Conservation (phyloP, 2,888 invertebrate genomes). For the Tineola bisselliella region DNA sequence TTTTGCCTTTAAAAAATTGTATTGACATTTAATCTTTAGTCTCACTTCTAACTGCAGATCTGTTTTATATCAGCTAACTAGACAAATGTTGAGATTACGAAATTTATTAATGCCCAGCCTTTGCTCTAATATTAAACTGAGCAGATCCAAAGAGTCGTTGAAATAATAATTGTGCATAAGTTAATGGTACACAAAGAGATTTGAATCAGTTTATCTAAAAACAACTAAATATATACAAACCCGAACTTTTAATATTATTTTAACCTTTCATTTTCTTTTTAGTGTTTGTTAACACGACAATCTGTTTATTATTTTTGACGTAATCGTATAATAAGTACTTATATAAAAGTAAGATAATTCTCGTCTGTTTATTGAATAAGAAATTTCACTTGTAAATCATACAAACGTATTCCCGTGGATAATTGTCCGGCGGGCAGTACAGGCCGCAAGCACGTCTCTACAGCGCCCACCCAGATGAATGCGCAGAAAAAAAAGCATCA, state of each 20-base stretch:
- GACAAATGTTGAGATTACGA: constrained; percentile 1
- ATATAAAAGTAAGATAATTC: no score
- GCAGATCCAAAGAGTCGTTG: constrained; percentile 3
- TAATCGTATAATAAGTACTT: neutral
- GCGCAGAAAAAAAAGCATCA: constrained; percentile 45
- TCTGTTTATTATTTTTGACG: constrained; percentile 12
- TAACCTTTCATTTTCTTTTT: neutral
- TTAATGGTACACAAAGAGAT: neutral
- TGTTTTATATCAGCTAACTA: neutral
- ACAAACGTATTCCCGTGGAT: constrained; percentile 4
- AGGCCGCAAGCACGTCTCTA: constrained; percentile 54
- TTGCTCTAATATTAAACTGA: neutral
- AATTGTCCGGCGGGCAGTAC: constrained; percentile 16
- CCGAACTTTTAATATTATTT: neutral
- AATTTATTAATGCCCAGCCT: neutral
- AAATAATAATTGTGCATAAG: constrained; percentile 7
- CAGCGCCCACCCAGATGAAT: constrained; percentile 58
- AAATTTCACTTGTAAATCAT: neutral
- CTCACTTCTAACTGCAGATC: neutral
- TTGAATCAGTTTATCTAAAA: neutral
- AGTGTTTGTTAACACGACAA: no score
- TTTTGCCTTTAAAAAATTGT: neutral
- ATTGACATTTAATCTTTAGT: neutral
- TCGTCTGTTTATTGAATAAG: neutral
- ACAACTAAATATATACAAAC: neutral